Conservation (phyloP, 2,113 vertebrate genomes). For the Ploceus nigricollis region DNA sequence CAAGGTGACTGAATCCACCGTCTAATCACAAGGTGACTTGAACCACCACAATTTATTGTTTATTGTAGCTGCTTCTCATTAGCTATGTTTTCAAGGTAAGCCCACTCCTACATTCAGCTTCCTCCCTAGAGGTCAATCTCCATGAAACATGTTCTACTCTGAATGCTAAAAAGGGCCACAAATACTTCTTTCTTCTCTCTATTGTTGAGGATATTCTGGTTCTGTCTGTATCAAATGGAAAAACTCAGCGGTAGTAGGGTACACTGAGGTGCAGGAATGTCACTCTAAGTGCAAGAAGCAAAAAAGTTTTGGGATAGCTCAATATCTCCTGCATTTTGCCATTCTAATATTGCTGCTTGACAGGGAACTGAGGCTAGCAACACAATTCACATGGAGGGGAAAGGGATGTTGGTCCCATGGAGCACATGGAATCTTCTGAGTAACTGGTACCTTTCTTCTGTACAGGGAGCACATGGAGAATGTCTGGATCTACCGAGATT, state of each 20-base stretch:
- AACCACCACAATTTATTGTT: background rate
- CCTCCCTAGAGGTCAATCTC: background rate
- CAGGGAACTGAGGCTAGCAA: background rate
- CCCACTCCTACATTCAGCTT: background rate
- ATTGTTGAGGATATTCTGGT: background rate
- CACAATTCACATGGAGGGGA: background rate
- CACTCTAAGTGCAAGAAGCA: rapidly evolving
- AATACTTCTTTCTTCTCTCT: background rate
- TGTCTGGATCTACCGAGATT: background rate
- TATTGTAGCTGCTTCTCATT: background rate
- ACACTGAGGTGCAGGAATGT: background rate
- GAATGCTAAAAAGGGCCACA: background rate
- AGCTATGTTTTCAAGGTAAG: background rate
- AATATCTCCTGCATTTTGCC: background rate
- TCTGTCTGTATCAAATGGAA: background rate
- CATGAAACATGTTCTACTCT: background rate
- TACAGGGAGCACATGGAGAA: rapidly evolving
- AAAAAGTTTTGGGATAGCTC: background rate
- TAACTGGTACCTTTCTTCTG: background rate
- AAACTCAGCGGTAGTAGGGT: background rate
- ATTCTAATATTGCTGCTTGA: background rate
- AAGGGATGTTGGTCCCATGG: background rate
- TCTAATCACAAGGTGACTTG: background rate
- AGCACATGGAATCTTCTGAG: background rate
- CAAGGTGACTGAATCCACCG: background rate